A percentile compares a stretch with the other conserved stretches of the same genome.
Evolutionary conservation across 1,140 invertebrate species (phyloP).

Genomic region (Chlorops oryzae): DNA sequence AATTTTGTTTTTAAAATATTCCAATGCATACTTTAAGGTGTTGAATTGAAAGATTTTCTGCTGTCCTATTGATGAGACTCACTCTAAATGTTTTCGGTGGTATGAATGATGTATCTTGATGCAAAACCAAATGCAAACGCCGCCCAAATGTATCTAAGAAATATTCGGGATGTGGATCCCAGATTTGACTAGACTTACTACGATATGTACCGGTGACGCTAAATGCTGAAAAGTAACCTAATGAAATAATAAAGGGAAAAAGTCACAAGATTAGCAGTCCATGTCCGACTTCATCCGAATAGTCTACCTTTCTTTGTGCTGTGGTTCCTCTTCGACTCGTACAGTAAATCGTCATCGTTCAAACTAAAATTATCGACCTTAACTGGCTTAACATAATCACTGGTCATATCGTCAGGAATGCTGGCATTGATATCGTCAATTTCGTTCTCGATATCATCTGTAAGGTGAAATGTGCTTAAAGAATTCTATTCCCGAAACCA

Average conservation of each 20-base stretch:
- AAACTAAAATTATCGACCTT: constrained; percentile 39
- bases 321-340: constrained; percentile 40
- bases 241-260: neutral
- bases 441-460: constrained; percentile 20
- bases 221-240: constrained; percentile 36
- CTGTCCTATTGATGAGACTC: too few relatives aligned
- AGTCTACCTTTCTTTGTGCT: constrained; percentile 33
- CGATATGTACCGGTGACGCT: constrained; percentile 57
- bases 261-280: neutral
- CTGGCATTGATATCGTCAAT: constrained; percentile 19
- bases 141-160: constrained; percentile 59
- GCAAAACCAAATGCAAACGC: constrained; percentile 53
- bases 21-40: too few relatives aligned
- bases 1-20: too few relatives aligned
- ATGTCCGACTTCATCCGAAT: neutral
- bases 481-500: too few relatives aligned
- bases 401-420: constrained; percentile 25
- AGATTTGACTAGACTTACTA: constrained; percentile 55
- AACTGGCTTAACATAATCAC: constrained; percentile 28
- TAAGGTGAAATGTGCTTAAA: constrained; percentile 6
- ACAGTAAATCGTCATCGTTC: constrained; percentile 40
- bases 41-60: too few relatives aligned
- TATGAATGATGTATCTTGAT: constrained; percentile 55
- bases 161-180: constrained; percentile 70
- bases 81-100: constrained; percentile 52